Conservation (phyloP, 2,113 vertebrate species). For the Triplophysa dalaica region DNA sequence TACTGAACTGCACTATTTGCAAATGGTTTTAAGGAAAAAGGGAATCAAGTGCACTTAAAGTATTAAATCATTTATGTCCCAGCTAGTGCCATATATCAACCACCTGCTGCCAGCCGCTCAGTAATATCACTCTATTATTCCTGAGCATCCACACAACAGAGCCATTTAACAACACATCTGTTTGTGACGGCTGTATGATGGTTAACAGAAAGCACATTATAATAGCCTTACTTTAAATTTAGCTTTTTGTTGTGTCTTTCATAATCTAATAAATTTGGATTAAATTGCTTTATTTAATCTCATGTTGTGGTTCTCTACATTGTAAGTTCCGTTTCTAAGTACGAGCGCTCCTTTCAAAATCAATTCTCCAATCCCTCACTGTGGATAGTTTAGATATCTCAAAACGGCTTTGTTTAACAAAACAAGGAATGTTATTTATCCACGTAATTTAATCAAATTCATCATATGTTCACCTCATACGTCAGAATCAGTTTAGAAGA, state of each 20-base stretch:
- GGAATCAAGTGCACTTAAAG: slow-evolving; percentile 44
- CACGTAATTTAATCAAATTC: background rate
- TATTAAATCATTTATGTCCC: slow-evolving; percentile 71
- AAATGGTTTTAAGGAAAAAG: slow-evolving; percentile 22
- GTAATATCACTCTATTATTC: slow-evolving; percentile 49
- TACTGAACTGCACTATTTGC: slow-evolving; percentile 46
- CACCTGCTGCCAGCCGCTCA: slow-evolving; percentile 65
- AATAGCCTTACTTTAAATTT: background rate
- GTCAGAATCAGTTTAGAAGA: background rate
- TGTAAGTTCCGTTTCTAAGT: slow-evolving; percentile 12
- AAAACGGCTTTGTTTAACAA: slow-evolving; percentile 41
- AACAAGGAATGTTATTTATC: slow-evolving; percentile 4
- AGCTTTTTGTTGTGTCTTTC: background rate
- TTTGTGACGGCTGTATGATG: background rate
- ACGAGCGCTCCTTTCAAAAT: slow-evolving; percentile 20
- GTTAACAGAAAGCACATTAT: background rate
- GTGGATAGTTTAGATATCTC: slow-evolving; percentile 8
- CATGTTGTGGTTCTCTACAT: background rate
- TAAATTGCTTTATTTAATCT: slow-evolving; percentile 39
- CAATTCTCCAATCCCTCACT: slow-evolving; percentile 13
- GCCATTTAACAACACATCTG: background rate
- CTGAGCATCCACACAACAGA: slow-evolving; percentile 4
- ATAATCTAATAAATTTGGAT: slow-evolving; percentile 11
- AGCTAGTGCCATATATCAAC: slow-evolving; percentile 59
- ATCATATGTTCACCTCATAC: background rate